Conservation (phyloP, 2,113 vertebrate species). For the Rhegmatorhina hoffmannsi region DNA sequence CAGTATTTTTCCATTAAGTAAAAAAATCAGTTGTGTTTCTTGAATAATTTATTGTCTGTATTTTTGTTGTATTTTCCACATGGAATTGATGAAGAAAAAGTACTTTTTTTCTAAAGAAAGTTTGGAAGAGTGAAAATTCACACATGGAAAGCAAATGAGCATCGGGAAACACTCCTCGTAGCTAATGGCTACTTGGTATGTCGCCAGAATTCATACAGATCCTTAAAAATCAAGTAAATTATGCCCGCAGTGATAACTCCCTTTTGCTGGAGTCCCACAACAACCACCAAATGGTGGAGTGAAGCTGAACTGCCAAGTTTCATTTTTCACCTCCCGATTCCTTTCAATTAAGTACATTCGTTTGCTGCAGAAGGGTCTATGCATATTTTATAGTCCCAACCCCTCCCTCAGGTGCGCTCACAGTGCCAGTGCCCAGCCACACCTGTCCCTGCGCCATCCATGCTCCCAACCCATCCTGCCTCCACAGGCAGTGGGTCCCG, state of each 20-base stretch:
- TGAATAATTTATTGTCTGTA: conserved; percentile 52
- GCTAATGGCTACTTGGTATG: conserved; percentile 17
- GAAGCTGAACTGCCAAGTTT: conserved; percentile 48
- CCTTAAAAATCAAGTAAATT: conserved; percentile 38
- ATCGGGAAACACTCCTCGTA: neutral
- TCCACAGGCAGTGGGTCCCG: rapidly evolving
- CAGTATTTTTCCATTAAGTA: conserved; percentile 3
- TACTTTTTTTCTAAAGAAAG: neutral
- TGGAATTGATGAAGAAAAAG: conserved; percentile 39
- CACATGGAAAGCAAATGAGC: conserved; percentile 44
- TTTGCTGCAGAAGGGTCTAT: neutral
- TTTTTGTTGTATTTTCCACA: conserved; percentile 52
- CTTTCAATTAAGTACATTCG: conserved; percentile 8
- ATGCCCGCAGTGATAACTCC: conserved; percentile 19
- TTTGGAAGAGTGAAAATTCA: conserved; percentile 16
- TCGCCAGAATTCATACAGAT: conserved; percentile 26
- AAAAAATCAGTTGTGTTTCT: neutral
- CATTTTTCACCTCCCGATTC: conserved; percentile 31
- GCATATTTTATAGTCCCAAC: neutral
- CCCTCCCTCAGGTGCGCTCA: neutral
- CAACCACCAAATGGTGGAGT: neutral
- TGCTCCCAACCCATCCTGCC: rapidly evolving
- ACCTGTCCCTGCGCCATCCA: rapidly evolving
- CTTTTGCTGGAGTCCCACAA: neutral
- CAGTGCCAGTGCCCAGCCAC: rapidly evolving